Evolutionary conservation across 2,113 vertebrate genomes (phyloP), one percentile per base, ranked within the genome.

Genomic region (Eptatretus burgeri): DNA sequence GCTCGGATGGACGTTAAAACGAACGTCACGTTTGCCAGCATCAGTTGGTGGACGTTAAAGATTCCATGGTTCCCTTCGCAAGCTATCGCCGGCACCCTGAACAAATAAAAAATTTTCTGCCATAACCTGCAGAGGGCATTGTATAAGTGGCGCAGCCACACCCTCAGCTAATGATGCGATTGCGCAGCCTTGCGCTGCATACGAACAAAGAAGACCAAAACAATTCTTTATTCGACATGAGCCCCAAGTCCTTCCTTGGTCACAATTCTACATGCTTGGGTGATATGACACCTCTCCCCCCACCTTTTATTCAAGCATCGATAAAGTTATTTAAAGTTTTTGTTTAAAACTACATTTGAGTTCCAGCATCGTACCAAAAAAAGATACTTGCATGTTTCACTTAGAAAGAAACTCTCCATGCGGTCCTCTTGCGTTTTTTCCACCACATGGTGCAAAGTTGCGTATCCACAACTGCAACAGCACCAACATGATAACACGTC

Each of bases 361-460:
- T 11, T 27, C 9, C 41, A 14, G 19, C 10, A 17, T 77, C 80
- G 0, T 72, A 98, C 91, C 82, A 98, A 73, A 68, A 80, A 98
- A 69, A 96, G 72, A 68, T 98, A 98, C 77, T 98, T 98, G 71
- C 91, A 98, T 2, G 91, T 98, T 72, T 98, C 91, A 20, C 91
- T 98, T 73, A 98, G 86, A 63, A 98, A 98, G 70, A 98, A 98
- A 73, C 91, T 98, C 77, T 96, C 91, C 91, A 98, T 98, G 11
- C 91, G 80, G 76, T 96, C 91, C 67, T 98, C 91, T 76, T 88
- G 88, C 14, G 85, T 93, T 74, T 98, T 98, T 64, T 98, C 85
- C 13, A 89, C 82, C 13, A 98, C 89, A 1, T 98, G 91, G 70
- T 98, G 91, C 52, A 98, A 77, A 0, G 91, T 98, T 65, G 91